phyloP scores from a whole-genome alignment of 2,888 invertebrate species.

The Sceliomorpha sp. region DNA sequence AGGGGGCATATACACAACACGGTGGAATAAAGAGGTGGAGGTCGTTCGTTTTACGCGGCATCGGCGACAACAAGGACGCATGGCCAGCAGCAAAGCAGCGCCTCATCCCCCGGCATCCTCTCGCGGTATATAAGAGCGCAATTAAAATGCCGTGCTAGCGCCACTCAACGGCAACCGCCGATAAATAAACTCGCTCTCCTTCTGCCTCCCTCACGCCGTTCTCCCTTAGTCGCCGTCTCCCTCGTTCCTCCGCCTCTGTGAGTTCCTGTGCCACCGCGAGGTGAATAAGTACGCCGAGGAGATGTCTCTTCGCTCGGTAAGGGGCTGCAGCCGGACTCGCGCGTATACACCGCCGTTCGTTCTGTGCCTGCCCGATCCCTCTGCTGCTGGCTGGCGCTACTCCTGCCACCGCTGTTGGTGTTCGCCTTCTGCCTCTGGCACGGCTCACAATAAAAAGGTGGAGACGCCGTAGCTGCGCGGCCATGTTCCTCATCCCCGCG shows the following conservation, averaged over 20 bases:
- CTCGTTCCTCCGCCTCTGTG: slow-evolving; percentile 34
- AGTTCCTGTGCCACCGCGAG: slow-evolving; percentile 53
- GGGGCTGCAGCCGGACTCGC: slow-evolving; percentile 23
- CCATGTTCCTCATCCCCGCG: slow-evolving; percentile 76
- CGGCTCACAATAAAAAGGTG: slow-evolving; percentile 79
- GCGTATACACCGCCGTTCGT: slow-evolving; percentile 33
- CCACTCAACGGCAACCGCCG: slow-evolving; percentile 79
- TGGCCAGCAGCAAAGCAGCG: slow-evolving; percentile 44
- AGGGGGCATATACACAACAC: slow-evolving; percentile 24
- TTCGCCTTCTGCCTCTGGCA: slow-evolving; percentile 74
- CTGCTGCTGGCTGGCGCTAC: slow-evolving; percentile 44
- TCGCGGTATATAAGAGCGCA: slow-evolving; percentile 73
- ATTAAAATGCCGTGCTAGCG: slow-evolving; percentile 80
- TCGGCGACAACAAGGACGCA: slow-evolving; percentile 49
- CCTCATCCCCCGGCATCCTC: slow-evolving; percentile 53
- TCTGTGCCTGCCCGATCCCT: slow-evolving; percentile 25
- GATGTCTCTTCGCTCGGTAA: slow-evolving; percentile 40
- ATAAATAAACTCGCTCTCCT: slow-evolving; percentile 75
- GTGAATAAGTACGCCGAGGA: slow-evolving; percentile 72
- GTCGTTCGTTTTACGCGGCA: slow-evolving; percentile 68
- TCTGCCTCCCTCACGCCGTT: slow-evolving; percentile 50
- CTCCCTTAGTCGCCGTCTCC: too few relatives aligned
- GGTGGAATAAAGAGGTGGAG: slow-evolving; percentile 57
- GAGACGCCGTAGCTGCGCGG: slow-evolving; percentile 74
- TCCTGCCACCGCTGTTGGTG: too few relatives aligned